Percentiles rank a stretch among this genome's conserved stretches.
Evolutionary conservation across 2,888 invertebrate species (phyloP).

Genomic region (Eupeodes luniger): DNA sequence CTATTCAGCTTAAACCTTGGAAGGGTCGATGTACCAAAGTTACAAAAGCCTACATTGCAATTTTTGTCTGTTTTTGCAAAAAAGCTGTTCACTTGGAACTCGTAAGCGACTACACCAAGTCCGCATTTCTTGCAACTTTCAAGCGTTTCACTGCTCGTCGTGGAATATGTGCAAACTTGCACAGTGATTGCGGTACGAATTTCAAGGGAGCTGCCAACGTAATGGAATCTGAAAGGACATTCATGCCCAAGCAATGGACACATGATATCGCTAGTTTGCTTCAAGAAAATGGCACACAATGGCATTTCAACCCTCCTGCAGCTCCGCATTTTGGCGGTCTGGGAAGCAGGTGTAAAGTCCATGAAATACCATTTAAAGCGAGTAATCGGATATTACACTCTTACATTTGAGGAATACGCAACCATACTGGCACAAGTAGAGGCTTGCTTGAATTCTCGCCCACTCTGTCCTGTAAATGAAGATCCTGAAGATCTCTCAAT

Average conservation of each 20-base stretch:
- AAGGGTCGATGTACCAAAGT: too few relatives aligned
- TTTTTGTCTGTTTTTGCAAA: too few relatives aligned
- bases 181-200: conserved; percentile 6
- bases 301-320: conserved; percentile 29
- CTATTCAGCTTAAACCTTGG: too few relatives aligned
- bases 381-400: conserved; percentile 29
- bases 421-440: conserved; percentile 31
- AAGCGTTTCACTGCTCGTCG: conserved; percentile 45
- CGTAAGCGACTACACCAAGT: neutral
- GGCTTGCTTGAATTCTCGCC: neutral
- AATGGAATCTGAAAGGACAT: neutral
- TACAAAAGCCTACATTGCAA: too few relatives aligned
- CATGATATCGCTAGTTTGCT: conserved; percentile 1
- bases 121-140: conserved; percentile 45
- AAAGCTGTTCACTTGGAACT: too few relatives aligned
- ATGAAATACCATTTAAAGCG: conserved; percentile 29
- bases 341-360: too few relatives aligned
- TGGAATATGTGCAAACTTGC: neutral
- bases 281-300: conserved; percentile 30
- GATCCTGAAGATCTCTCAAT: conserved; percentile 30
- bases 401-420: conserved; percentile 31
- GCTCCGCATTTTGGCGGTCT: conserved; percentile 35
- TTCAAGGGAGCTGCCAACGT: neutral
- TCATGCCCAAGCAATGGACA: conserved; percentile 16
- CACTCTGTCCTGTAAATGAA: too few relatives aligned